phyloP scores from a whole-genome alignment of 2,113 vertebrate species.

The Hemicordylus capensis region DNA sequence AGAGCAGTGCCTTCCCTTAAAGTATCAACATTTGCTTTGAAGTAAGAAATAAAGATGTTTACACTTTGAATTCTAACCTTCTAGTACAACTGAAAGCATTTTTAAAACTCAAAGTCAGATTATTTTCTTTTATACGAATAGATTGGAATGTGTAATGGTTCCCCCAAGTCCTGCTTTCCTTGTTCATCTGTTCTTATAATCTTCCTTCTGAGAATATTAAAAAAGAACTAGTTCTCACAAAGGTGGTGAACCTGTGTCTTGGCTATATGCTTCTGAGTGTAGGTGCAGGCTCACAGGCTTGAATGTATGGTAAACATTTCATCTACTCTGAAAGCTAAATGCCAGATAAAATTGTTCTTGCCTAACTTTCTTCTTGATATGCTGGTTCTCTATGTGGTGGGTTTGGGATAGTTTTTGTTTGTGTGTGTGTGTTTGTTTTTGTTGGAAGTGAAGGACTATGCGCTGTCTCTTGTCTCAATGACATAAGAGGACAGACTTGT shows the following conservation, averaged over 20 bases:
- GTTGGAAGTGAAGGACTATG: too few species aligned
- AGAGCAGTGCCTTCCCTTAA: neutral
- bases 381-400: too few species aligned
- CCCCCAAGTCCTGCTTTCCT: neutral
- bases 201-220: neutral
- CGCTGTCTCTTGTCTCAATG: too few species aligned
- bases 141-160: neutral
- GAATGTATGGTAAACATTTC: neutral
- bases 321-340: neutral
- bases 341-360: neutral
- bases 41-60: neutral
- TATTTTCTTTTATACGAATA: neutral
- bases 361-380: too few species aligned
- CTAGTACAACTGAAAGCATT: neutral
- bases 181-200: neutral
- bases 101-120: neutral
- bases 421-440: too few species aligned
- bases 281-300: neutral
- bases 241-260: neutral
- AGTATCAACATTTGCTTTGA: neutral
- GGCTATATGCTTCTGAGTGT: neutral
- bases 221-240: neutral
- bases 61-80: slow-evolving; percentile 8
- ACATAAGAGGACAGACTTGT: too few species aligned
- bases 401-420: too few species aligned